Percentiles rank a stretch among this genome's conserved stretches.
These are phyloP conservation scores for Stenodema calcarata DNA, from an alignment of 2,888 invertebrate genomes.

Conservation along the genomic window DNA sequence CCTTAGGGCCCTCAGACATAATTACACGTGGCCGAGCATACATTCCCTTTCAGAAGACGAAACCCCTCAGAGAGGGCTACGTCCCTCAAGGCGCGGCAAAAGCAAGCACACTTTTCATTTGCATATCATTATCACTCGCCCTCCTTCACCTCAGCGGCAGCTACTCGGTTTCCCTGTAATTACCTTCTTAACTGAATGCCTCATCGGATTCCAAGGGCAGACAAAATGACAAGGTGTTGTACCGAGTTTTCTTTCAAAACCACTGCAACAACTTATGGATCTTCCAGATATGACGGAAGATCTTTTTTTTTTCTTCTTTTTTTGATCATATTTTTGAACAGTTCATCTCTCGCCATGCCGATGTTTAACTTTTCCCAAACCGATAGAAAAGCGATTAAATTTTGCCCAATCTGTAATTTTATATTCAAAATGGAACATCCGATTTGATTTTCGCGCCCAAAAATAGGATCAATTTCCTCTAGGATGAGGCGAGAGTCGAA, in stretches of 20 bases:
- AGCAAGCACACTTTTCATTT: slow-evolving; percentile 16
- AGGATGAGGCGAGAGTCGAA: no score
- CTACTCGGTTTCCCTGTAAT: not conserved
- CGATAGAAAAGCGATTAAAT: no score
- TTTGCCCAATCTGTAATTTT: no score
- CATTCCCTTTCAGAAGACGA: not conserved
- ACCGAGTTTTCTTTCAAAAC: not conserved
- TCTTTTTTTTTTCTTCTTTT: no score
- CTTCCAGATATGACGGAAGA: no score
- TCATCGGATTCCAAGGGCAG: not conserved
- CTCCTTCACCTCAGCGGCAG: not conserved
- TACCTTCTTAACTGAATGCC: not conserved
- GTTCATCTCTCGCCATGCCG: no score
- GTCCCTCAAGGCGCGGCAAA: not conserved
- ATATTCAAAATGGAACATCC: no score
- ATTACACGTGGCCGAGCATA: not conserved
- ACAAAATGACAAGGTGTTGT: not conserved
- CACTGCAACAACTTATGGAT: not conserved
- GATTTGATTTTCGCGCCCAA: no score
- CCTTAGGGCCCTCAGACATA: not conserved
- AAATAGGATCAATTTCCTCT: no score
- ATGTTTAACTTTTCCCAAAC: no score
- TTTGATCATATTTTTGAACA: no score
- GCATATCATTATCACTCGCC: slow-evolving; percentile 15
- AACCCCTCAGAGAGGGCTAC: not conserved